Base-by-base conservation (phyloP, 1,140 invertebrate genomes). In the Cherax quadricarinatus region DNA sequence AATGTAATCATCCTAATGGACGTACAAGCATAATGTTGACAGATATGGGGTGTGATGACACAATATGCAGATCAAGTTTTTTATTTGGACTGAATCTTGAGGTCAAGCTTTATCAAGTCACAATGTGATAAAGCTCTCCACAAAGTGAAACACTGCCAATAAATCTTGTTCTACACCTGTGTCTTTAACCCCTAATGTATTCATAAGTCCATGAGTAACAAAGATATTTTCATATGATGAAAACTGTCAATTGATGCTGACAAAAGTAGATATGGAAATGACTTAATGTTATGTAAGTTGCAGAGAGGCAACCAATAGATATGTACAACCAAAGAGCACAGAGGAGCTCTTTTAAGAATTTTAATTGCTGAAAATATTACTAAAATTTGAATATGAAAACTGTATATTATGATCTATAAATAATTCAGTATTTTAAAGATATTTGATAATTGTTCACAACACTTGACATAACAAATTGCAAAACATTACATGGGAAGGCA, bases 241-340 rank as follows among this genome's bases (percentile, higher is more conserved):
- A 57, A 41, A 80, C n/a, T 70, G 62, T n/a, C 48, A 70, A 85
- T 70, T 85, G 62, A 84, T 66, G 57, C 57, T 53, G 41, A 73
- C 73, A 75, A 57, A 89, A 66, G 87, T 60, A 73, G 51, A 87
- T 91, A 91, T 86, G 53, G 79, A 82, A 86, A 81, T n/a, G 79
- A 81, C 81, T 60, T 86, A 78, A 91, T 53, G 30, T 79, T 86
- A 30, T 79, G 60, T n/a, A 91, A 86, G 84, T 87, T 86, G 90
- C 83, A 82, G 81, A 86, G 85, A 91, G 83, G 60, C 73, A 86
- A 86, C 70, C 78, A 91, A 91, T 70, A 85, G 84, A 91, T 91
- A 91, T 91, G 85, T 91, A 91, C 90, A 91, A 84, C 90, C 53
- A 51, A 73, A 86, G 78, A 86, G 87, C 79, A 82, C 10, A 10